Conservation (phyloP, 2,797 vertebrate species). For the Calcarius lapponicus region DNA sequence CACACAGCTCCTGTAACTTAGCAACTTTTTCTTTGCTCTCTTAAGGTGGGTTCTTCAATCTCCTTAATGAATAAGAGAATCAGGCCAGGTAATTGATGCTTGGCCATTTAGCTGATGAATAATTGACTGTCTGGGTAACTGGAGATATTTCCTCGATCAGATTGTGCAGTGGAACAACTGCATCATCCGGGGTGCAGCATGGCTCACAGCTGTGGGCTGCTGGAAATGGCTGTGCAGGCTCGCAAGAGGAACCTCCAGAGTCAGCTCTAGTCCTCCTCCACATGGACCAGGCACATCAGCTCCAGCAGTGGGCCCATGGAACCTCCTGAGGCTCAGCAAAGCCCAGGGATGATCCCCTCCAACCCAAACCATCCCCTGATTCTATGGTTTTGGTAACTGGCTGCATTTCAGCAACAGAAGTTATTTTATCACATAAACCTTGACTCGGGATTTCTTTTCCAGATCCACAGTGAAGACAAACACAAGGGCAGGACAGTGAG, state of each 20-base stretch:
- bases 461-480: accelerated
- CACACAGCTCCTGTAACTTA: conserved; percentile 74
- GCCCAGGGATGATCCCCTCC: background rate
- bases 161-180: conserved; percentile 81
- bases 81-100: conserved; percentile 94
- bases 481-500: accelerated
- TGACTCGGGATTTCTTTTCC: background rate
- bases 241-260: background rate
- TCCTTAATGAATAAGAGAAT: conserved; percentile 94
- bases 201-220: conserved; percentile 45
- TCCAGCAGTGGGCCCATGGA: background rate
- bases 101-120: conserved; percentile 87
- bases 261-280: background rate
- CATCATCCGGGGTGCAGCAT: conserved; percentile 34
- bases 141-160: conserved; percentile 87
- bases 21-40: conserved; percentile 81
- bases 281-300: background rate
- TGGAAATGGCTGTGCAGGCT: conserved; percentile 38
- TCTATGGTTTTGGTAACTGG: background rate
- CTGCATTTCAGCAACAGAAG: background rate
- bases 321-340: background rate
- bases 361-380: background rate
- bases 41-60: conserved; percentile 85
- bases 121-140: conserved; percentile 94
- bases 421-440: accelerated